Percentiles rank a stretch among this genome's conserved stretches.
Conservation (phyloP, 1,140 invertebrate genomes). For the Dolichoris vasculosae region DNA sequence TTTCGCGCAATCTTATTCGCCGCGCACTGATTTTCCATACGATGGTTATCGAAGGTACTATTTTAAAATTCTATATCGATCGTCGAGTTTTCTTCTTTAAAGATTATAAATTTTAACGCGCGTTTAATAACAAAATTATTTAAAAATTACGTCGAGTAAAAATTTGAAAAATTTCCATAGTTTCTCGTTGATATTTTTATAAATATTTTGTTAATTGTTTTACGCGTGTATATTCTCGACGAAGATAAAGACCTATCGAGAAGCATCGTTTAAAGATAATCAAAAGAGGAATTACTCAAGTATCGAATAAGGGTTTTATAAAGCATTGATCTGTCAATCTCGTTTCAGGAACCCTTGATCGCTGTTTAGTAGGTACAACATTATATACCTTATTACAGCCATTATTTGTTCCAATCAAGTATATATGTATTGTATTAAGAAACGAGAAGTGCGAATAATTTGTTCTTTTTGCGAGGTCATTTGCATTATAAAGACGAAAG, state of each 20-base stretch:
- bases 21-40: not conserved
- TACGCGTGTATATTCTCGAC: not conserved
- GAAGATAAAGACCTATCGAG: not conserved
- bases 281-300: not conserved
- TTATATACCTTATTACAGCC: conserved; percentile 1
- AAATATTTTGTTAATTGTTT: not conserved
- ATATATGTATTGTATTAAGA: not conserved
- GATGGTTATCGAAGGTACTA: not conserved
- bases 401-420: not conserved
- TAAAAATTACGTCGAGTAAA: no score
- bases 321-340: conserved; percentile 18
- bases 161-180: no score
- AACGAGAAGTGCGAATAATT: conserved; percentile 15
- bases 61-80: not conserved
- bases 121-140: no score
- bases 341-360: not conserved
- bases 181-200: no score
- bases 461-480: conserved; percentile 24
- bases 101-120: no score
- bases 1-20: not conserved
- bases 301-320: not conserved
- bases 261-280: not conserved
- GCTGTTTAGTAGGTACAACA: not conserved
- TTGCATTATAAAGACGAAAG: conserved; percentile 40
- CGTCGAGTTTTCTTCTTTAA: not conserved